Evolutionary conservation across 2,797 vertebrate species (phyloP), one percentile per base, ranked within the genome.

Genomic region (Vireo griseus): DNA sequence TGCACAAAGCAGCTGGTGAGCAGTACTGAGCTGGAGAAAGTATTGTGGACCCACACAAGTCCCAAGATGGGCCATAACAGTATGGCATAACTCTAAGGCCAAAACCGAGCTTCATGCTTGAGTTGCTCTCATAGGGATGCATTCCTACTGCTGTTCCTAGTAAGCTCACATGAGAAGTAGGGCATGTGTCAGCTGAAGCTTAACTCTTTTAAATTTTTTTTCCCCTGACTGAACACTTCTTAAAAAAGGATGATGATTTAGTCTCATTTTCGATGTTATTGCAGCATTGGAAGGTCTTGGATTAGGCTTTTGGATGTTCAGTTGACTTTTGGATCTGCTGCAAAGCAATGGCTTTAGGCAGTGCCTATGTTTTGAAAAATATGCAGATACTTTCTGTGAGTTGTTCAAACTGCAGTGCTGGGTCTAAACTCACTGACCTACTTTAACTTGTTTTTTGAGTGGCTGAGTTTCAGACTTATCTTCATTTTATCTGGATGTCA

Each of bases 271-370:
- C 66, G 44, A 24, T 62, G 45, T 66, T 94, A 88, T 5, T 88
- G 52, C 50, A 90, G 82, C 44, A 72, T 1, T 83, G 72, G 75
- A 87, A 94, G 47, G 72, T 96, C 87, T 77, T 93, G 76, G 82
- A 92, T 90, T 88, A 95, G 91, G 52, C 62, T 91, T 92, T 37
- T 9, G 55, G 35, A 62, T 88, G 57, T 82, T 89, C 79, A 42
- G 68, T 28, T 4, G 4, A n/a, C 55, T 95, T 80, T 76, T 66
- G 79, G 58, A 80, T 92, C 51, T 92, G 76, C 74, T 63, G 89
- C 89, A 94, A 81, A 96, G 88, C 82, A 82, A 90, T 85, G 82
- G 92, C 92, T 94, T 96, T 86, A 95, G 88, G 94, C 91, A 94
- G 84, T 89, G 65, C 63, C 72, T 78, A 22, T 72, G 84, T 91